Conservation (phyloP, 2,797 vertebrate species). For the Sphenodon punctatus region DNA sequence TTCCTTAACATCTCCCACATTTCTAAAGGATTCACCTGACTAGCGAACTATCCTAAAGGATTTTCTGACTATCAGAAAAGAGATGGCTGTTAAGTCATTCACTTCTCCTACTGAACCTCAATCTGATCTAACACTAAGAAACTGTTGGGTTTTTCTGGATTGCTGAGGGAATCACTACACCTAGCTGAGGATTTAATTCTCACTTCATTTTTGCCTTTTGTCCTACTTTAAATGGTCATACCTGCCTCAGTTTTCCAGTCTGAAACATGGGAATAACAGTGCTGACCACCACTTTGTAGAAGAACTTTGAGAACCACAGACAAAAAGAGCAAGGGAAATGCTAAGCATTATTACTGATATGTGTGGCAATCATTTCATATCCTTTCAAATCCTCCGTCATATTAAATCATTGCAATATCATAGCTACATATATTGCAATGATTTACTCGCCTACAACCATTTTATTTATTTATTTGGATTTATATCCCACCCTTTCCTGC, state of each 20-base stretch:
- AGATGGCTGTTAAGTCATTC: neutral
- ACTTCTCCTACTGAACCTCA: neutral
- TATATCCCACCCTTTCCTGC: too few species aligned
- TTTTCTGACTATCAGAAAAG: neutral
- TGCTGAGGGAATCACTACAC: neutral
- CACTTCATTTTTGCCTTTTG: neutral
- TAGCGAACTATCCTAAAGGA: too few species aligned
- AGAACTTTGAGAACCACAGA: neutral
- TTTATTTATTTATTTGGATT: too few species aligned
- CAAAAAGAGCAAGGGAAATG: neutral
- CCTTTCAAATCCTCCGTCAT: too few species aligned
- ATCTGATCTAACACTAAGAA: neutral
- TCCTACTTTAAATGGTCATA: neutral
- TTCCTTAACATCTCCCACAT: neutral
- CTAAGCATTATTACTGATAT: neutral
- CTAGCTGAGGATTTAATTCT: neutral
- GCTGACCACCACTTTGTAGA: rapidly evolving
- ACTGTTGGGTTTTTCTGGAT: neutral
- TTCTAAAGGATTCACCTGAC: neutral
- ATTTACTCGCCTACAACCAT: too few species aligned
- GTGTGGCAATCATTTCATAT: too few species aligned
- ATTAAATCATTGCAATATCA: too few species aligned
- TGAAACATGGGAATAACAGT: neutral
- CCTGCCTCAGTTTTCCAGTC: neutral
- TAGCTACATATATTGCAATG: too few species aligned